phyloP scores from a whole-genome alignment of 2,797 vertebrate genomes.

The Bradypus variegatus region DNA sequence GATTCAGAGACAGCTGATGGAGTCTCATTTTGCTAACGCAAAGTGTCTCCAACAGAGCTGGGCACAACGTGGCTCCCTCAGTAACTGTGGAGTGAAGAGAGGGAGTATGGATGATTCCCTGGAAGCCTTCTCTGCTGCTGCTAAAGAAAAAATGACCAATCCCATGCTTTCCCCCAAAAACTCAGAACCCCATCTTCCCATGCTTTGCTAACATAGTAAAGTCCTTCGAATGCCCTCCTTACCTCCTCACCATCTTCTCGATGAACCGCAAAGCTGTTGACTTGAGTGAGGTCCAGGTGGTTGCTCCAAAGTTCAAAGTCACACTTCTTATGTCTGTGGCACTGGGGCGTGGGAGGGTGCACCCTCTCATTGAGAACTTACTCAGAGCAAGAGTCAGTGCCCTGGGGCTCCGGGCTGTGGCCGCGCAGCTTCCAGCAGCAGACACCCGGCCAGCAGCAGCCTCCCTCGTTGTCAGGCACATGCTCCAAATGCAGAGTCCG shows the following conservation, averaged over 20 bases:
- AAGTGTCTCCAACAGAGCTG: background rate
- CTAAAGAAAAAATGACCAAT: background rate
- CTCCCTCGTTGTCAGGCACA: background rate
- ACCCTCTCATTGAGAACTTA: too few relatives aligned
- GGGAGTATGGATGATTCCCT: accelerated
- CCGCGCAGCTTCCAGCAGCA: background rate
- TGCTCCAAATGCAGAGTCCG: too few relatives aligned
- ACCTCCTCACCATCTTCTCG: background rate
- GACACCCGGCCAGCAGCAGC: accelerated
- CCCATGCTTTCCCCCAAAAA: background rate
- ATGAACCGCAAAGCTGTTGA: background rate
- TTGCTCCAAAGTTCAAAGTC: background rate
- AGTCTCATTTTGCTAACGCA: background rate
- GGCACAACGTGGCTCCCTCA: accelerated
- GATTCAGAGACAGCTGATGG: accelerated
- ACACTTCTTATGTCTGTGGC: background rate
- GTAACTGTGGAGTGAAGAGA: background rate
- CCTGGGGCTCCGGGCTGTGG: too few relatives aligned
- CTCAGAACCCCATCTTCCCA: accelerated
- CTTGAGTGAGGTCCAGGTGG: background rate
- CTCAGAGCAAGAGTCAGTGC: background rate
- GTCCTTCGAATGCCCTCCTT: background rate
- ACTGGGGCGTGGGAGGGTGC: background rate
- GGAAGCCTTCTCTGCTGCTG: background rate
- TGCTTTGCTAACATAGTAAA: accelerated